Evolutionary conservation across 2,113 vertebrate species (phyloP).

Genomic region (Halichoerus grypus): DNA sequence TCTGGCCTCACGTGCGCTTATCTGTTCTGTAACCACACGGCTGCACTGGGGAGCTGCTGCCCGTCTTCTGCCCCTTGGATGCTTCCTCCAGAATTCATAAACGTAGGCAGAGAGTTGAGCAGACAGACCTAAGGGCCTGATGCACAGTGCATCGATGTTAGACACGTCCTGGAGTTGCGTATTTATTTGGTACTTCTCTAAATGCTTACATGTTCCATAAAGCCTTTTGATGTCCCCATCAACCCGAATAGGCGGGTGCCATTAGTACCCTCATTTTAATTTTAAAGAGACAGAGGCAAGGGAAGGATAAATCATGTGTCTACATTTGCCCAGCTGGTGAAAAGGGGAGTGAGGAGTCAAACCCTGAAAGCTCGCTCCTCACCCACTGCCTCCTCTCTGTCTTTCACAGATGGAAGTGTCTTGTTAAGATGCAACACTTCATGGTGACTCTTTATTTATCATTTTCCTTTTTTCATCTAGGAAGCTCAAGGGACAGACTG

Average conservation of each 20-base stretch:
- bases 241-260: not conserved
- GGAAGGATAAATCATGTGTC: not conserved
- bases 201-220: not conserved
- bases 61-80: not conserved
- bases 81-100: not conserved
- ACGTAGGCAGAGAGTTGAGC: rapidly evolving
- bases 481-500: constrained; percentile 18
- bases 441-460: constrained; percentile 1
- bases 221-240: not conserved
- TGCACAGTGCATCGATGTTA: rapidly evolving
- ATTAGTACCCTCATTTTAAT: not conserved
- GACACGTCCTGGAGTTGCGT: rapidly evolving
- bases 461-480: not conserved
- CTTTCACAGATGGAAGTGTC: not conserved
- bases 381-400: rapidly evolving
- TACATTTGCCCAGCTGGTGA: not conserved
- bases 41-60: rapidly evolving
- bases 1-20: not conserved
- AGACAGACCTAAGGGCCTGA: not conserved
- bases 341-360: not conserved
- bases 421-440: not conserved
- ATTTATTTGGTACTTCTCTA: not conserved
- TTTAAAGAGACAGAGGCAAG: not conserved
- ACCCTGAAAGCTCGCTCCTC: too few relatives aligned
- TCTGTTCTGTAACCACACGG: too few relatives aligned